Evolutionary conservation across 2,797 vertebrate genomes (phyloP).

Genomic region (Notoglanidium macrostoma): DNA sequence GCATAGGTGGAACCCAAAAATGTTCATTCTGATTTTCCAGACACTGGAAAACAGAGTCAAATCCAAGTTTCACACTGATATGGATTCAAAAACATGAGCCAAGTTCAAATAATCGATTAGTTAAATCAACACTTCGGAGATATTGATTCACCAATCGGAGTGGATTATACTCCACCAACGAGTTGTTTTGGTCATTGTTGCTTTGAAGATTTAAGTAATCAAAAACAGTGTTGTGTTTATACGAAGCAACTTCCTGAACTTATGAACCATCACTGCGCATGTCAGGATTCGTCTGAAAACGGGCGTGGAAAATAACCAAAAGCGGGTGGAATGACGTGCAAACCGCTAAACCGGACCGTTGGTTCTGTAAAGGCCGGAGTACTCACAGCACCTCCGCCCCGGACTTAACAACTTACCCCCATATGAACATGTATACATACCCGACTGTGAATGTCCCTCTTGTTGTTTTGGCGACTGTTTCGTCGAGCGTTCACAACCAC

Average conservation of each 20-base stretch:
- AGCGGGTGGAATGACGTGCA: background rate
- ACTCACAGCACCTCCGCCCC: background rate
- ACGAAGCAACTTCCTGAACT: background rate
- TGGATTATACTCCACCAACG: background rate
- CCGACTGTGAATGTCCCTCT: slow-evolving; percentile 56
- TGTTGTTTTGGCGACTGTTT: slow-evolving; percentile 56
- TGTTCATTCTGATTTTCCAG: background rate
- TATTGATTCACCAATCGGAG: background rate
- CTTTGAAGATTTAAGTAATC: background rate
- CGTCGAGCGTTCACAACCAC: slow-evolving; percentile 40
- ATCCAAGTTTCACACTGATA: background rate
- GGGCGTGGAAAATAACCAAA: background rate
- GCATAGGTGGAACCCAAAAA: background rate
- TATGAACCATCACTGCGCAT: background rate
- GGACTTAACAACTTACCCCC: background rate
- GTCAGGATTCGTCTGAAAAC: background rate
- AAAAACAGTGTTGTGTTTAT: background rate
- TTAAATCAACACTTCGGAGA: too few relatives aligned
- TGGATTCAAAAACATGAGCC: background rate
- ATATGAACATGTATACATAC: slow-evolving; percentile 36
- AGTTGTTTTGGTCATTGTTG: background rate
- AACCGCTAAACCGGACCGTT: background rate
- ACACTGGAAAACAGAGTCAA: background rate
- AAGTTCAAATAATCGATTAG: background rate
- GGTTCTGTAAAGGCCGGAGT: background rate